Conservation (phyloP, 2,797 vertebrate genomes). For the Cacajao melanocephalus region DNA sequence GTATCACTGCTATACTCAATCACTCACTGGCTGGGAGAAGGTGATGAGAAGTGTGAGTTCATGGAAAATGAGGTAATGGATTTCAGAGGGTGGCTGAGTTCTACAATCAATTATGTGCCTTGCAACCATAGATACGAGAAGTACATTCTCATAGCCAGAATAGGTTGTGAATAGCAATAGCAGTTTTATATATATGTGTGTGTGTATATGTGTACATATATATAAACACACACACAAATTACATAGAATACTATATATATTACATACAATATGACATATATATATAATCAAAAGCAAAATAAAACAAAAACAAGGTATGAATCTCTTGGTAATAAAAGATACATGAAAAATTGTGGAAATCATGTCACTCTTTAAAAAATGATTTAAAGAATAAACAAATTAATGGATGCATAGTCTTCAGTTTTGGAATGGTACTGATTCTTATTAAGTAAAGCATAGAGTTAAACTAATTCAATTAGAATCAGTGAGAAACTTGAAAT, state of each 20-base stretch:
- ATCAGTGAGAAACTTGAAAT: not conserved
- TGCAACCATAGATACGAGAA: not conserved
- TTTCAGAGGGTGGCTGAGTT: not conserved
- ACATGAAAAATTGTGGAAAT: not conserved
- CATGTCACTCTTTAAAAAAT: not conserved
- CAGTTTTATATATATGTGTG: not conserved
- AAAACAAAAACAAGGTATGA: not conserved
- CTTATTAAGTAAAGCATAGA: not conserved
- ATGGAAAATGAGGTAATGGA: not conserved
- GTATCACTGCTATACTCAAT: not conserved
- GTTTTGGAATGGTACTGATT: not conserved
- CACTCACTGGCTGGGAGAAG: not conserved
- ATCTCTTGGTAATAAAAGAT: not conserved
- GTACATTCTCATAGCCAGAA: not conserved
- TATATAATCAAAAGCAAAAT: not conserved
- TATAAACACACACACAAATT: not conserved
- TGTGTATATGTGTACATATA: not conserved
- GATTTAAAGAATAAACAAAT: not conserved
- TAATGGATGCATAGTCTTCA: not conserved
- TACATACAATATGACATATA: not conserved
- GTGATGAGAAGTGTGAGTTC: not conserved
- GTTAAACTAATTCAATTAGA: not conserved
- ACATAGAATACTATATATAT: not conserved
- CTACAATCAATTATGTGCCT: not conserved
- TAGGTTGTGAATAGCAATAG: not conserved